A percentile compares a stretch with the other conserved stretches of the same genome.
Conservation (phyloP, 2,113 vertebrate species). For the Pedetes capensis region DNA sequence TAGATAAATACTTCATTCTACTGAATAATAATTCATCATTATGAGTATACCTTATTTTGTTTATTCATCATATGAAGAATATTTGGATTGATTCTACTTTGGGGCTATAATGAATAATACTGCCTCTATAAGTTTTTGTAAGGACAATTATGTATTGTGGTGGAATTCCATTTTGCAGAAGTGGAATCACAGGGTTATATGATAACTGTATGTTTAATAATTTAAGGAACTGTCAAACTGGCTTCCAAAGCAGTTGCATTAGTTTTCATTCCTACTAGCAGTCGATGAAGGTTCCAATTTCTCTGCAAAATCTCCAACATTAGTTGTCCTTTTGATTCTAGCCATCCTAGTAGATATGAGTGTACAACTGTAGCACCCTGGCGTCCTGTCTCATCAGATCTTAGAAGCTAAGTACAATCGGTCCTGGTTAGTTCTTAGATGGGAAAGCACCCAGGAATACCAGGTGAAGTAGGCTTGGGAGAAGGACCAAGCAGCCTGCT, state of each 20-base stretch:
- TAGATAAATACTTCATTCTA: no score
- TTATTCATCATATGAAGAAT: background rate
- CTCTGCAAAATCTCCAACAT: background rate
- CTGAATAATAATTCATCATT: background rate
- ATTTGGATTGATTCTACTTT: background rate
- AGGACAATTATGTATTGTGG: background rate
- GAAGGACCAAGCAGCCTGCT: no score
- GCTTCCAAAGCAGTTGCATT: background rate
- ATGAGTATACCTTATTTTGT: background rate
- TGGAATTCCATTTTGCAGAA: background rate
- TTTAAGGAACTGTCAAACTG: background rate
- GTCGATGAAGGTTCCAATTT: background rate
- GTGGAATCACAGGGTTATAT: background rate
- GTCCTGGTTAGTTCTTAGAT: no score
- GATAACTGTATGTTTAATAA: conserved; percentile 7
- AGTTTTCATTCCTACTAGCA: background rate
- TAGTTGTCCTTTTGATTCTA: background rate
- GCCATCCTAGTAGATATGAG: background rate
- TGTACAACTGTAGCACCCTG: no score
- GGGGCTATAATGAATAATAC: background rate
- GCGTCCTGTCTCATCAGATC: no score
- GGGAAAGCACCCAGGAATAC: no score
- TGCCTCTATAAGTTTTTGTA: background rate
- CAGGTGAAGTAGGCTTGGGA: no score
- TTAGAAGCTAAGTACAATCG: no score